Percentiles rank a stretch among this genome's conserved stretches.
phyloP scores from a whole-genome alignment of 2,113 vertebrate genomes.

The Sander lucioperca region DNA sequence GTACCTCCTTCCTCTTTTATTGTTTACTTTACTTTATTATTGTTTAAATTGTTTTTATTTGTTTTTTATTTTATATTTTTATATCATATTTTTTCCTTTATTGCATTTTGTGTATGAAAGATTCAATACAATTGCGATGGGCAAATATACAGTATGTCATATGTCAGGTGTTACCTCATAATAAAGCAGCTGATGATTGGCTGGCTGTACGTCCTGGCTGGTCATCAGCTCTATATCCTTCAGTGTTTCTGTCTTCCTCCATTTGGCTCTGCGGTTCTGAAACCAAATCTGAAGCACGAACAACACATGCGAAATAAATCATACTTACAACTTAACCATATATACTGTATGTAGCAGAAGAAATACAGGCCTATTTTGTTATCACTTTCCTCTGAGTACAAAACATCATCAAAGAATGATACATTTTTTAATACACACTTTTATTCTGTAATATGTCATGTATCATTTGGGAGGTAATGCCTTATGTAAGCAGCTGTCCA shows the following conservation, averaged over 20 bases:
- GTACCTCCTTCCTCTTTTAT: not conserved
- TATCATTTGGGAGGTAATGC: not conserved
- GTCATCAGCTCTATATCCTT: constrained; percentile 58
- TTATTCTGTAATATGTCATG: not conserved
- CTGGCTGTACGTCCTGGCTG: constrained; percentile 25
- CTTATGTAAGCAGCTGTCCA: constrained; percentile 15
- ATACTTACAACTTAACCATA: not conserved
- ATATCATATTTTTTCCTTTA: not conserved
- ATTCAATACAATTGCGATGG: not conserved
- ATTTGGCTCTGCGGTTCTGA: constrained; percentile 78
- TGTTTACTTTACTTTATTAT: too few species aligned
- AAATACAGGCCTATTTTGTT: not conserved
- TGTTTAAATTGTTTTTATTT: not conserved
- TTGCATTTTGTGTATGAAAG: not conserved
- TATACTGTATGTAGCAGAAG: too few species aligned
- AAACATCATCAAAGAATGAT: not conserved
- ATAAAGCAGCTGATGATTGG: constrained; percentile 24
- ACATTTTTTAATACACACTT: not conserved
- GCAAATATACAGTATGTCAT: too few species aligned
- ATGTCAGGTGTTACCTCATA: constrained; percentile 57
- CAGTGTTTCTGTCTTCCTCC: constrained; percentile 74
- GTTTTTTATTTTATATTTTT: too few species aligned
- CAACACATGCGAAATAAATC: not conserved
- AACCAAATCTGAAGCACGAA: constrained; percentile 75
- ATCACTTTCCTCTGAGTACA: not conserved